These are phyloP conservation scores for Pipistrellus nathusii DNA, from an alignment of 2,797 vertebrate genomes.

Conservation along the genomic window DNA sequence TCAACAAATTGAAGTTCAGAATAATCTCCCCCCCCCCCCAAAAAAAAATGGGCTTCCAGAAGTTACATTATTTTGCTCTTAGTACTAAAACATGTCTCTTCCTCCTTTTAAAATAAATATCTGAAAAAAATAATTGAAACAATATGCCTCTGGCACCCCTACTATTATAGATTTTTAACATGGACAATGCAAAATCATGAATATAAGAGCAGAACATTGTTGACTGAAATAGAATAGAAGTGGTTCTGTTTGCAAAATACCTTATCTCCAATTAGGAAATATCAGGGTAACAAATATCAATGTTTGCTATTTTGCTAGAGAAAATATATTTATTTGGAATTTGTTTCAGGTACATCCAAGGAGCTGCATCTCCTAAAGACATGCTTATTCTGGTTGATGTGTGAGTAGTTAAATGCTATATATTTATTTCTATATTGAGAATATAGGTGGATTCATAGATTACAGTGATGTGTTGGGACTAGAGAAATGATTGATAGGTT, in stretches of 20 bases:
- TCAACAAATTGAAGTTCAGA: not conserved
- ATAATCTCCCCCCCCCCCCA: not conserved
- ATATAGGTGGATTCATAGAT: not conserved
- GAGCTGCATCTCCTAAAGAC: slow-evolving; percentile 98
- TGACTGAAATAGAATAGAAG: not conserved
- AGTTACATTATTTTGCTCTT: slow-evolving; percentile 14
- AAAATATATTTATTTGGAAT: not conserved
- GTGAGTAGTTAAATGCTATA: slow-evolving; percentile 89
- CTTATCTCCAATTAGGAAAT: not conserved
- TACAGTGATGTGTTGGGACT: not conserved
- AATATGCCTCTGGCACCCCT: not conserved
- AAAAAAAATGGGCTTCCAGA: not conserved
- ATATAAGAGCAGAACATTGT: not conserved
- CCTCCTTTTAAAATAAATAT: slow-evolving; percentile 6
- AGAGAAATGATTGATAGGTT: not conserved
- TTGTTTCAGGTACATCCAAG: slow-evolving; percentile 97
- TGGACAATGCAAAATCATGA: not conserved
- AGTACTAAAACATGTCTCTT: not conserved
- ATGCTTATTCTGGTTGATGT: slow-evolving; percentile 99
- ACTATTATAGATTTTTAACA: not conserved
- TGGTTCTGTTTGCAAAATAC: not conserved
- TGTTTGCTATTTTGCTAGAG: not conserved
- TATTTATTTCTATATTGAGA: not conserved
- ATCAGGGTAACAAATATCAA: not conserved
- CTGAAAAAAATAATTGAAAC: not conserved